Evolutionary conservation across 2,797 vertebrate species (phyloP).

Genomic region (Pyrrhura leucotis): DNA sequence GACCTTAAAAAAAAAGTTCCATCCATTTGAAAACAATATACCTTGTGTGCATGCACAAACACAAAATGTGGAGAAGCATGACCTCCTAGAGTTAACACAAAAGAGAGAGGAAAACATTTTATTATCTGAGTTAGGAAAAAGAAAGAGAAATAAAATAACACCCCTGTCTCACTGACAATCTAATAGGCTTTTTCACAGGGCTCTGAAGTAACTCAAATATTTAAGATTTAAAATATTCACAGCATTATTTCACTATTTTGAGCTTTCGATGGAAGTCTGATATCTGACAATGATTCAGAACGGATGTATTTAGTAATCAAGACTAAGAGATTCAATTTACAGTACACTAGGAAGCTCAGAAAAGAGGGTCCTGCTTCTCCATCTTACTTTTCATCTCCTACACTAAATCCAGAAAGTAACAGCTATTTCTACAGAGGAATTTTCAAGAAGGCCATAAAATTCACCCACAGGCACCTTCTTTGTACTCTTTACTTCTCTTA

Average conservation of each 20-base stretch:
- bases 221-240: neutral
- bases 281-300: neutral
- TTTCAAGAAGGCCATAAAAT: neutral
- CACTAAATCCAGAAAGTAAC: neutral
- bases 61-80: neutral
- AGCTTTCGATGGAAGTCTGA: neutral
- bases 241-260: neutral
- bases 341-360: neutral
- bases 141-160: neutral
- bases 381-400: neutral
- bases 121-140: neutral
- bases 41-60: neutral
- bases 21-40: neutral
- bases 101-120: too few species aligned
- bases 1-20: neutral
- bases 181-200: neutral
- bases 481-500: neutral
- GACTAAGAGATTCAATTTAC: neutral
- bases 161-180: neutral
- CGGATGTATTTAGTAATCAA: neutral
- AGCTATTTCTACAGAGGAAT: neutral
- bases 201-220: neutral
- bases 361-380: neutral
- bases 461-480: neutral
- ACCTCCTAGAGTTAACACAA: neutral